Conservation (phyloP, 2,888 invertebrate genomes). For the Metopia argyrocephala region DNA sequence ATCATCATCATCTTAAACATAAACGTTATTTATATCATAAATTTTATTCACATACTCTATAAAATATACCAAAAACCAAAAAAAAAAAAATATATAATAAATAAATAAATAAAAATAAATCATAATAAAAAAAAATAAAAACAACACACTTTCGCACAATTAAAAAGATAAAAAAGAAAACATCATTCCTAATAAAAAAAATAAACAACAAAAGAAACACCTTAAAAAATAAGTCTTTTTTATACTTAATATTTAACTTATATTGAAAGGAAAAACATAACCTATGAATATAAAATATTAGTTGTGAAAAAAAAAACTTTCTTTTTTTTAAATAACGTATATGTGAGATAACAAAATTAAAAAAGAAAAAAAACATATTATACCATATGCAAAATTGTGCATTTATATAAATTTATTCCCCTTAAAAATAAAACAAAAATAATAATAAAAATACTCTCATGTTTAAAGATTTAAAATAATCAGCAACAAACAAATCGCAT, state of each 20-base stretch:
- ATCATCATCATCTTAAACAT: slow-evolving; percentile 28
- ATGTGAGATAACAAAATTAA: slow-evolving; percentile 36
- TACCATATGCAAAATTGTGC: slow-evolving; percentile 7
- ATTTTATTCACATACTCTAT: not conserved
- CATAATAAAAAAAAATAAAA: slow-evolving; percentile 10
- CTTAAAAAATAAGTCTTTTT: slow-evolving; percentile 38
- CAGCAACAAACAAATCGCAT: slow-evolving; percentile 23
- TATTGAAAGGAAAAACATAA: too few species aligned
- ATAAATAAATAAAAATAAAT: slow-evolving; percentile 11
- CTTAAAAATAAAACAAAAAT: too few species aligned
- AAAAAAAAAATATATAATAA: slow-evolving; percentile 8
- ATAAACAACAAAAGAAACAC: not conserved
- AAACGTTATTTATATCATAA: slow-evolving; percentile 21
- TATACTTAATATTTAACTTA: slow-evolving; percentile 44
- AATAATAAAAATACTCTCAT: slow-evolving; percentile 43
- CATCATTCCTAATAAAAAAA: slow-evolving; percentile 19
- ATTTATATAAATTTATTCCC: too few species aligned
- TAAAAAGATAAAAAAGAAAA: not conserved
- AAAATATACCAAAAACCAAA: slow-evolving; percentile 14
- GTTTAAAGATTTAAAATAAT: slow-evolving; percentile 16
- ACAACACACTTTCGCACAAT: slow-evolving; percentile 63
- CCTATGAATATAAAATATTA: slow-evolving; percentile 14
- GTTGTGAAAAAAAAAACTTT: slow-evolving; percentile 31
- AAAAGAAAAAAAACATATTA: slow-evolving; percentile 6
- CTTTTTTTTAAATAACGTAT: not conserved